These are phyloP conservation scores for Manis crassicaudata DNA, from an alignment of 2,797 vertebrate species.

Conservation along the genomic window DNA sequence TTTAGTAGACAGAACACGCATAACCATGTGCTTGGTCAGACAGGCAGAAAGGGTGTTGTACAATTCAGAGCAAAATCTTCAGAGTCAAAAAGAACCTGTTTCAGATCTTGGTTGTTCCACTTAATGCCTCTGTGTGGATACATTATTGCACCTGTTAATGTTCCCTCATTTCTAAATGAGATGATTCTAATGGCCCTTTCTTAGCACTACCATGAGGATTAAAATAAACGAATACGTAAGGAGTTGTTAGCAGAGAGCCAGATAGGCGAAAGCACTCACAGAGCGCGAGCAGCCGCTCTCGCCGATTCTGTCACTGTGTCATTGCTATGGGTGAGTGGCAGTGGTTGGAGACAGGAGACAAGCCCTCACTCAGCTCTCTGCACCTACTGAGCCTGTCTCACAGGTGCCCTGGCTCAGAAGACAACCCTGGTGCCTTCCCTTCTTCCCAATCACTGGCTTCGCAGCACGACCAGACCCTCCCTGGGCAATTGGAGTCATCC, in stretches of 20 bases:
- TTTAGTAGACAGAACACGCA: not conserved
- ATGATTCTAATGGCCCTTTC: not conserved
- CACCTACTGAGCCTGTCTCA: not conserved
- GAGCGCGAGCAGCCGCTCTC: not conserved
- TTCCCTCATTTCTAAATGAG: not conserved
- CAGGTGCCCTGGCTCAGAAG: not conserved
- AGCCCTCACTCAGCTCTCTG: no score
- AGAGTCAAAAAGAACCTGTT: not conserved
- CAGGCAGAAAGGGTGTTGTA: fast-evolving
- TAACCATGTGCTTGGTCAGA: not conserved
- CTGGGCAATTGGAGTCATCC: no score
- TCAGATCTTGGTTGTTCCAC: not conserved
- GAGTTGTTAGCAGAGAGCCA: not conserved
- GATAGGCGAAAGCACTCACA: no score
- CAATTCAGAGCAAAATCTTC: not conserved
- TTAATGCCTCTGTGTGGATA: fast-evolving
- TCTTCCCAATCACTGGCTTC: not conserved
- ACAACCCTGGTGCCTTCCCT: not conserved
- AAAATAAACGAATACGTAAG: not conserved
- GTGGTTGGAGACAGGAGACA: not conserved
- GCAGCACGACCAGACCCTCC: no score
- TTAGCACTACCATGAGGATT: not conserved
- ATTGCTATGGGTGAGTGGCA: not conserved
- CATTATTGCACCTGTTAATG: fast-evolving
- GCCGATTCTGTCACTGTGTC: not conserved